A percentile compares a stretch with the other conserved stretches of the same genome.
Conservation (phyloP, 1,140 invertebrate genomes). For the Thaumatotibia leucotreta region DNA sequence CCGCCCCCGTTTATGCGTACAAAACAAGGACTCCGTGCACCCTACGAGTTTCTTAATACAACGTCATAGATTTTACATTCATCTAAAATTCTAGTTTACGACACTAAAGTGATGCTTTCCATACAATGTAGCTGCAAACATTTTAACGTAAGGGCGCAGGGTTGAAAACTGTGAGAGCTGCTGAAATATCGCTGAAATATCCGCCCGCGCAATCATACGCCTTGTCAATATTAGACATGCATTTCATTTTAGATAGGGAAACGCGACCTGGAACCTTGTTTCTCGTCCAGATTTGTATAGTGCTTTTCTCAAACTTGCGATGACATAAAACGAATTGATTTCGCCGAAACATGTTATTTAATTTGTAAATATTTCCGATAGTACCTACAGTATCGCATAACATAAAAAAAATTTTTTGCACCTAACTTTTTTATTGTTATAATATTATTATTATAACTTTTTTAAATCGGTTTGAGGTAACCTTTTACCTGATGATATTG, state of each 20-base stretch:
- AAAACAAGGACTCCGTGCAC: slow-evolving; percentile 18
- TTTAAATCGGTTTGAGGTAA: too few species aligned
- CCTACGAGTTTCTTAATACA: background rate
- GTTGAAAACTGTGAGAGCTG: background rate
- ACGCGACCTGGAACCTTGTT: background rate
- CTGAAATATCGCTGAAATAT: background rate
- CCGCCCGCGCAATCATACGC: background rate
- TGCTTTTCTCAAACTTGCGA: too few species aligned
- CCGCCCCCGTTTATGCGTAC: slow-evolving; percentile 53
- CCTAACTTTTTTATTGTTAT: too few species aligned
- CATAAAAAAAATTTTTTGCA: too few species aligned
- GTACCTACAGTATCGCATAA: too few species aligned
- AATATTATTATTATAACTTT: too few species aligned
- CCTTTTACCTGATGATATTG: too few species aligned
- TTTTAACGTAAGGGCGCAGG: background rate
- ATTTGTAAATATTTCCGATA: too few species aligned
- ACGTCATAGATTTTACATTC: background rate
- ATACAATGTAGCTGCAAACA: background rate
- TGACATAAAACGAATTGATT: too few species aligned
- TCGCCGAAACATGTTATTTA: too few species aligned
- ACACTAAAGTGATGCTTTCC: background rate
- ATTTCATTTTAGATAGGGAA: background rate
- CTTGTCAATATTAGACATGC: background rate
- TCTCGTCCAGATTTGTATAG: too few species aligned
- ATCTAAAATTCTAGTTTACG: background rate